Percentiles rank a stretch among this genome's conserved stretches.
phyloP scores from a whole-genome alignment of 2,888 invertebrate species.

The Chymomyza procnemis region DNA sequence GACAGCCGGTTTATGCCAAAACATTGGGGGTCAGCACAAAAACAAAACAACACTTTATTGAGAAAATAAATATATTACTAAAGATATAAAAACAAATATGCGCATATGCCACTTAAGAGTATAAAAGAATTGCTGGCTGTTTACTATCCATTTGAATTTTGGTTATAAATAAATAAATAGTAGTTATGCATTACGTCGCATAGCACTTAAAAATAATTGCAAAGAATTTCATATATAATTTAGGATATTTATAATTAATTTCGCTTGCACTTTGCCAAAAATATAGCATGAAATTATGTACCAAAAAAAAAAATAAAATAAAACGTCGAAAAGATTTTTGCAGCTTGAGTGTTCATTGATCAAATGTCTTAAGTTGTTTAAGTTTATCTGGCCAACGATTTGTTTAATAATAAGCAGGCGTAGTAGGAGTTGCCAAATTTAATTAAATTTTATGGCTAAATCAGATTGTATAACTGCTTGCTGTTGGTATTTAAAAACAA shows the following conservation, averaged over 20 bases:
- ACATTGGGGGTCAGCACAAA: neutral
- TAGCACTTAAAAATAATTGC: neutral
- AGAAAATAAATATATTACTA: neutral
- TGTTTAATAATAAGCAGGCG: neutral
- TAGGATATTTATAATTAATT: constrained; percentile 31
- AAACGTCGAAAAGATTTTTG: neutral
- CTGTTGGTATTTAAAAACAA: no score
- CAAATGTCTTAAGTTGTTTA: neutral
- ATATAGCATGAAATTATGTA: neutral
- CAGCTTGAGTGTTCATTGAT: neutral
- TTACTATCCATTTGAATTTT: neutral
- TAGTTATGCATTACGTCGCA: neutral
- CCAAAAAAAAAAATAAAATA: neutral
- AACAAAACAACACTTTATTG: neutral
- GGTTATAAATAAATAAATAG: neutral
- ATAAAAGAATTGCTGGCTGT: neutral
- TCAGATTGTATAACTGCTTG: neutral
- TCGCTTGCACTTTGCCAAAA: neutral
- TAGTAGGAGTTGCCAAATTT: neutral
- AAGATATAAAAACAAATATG: neutral
- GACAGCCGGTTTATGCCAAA: neutral
- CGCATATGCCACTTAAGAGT: neutral
- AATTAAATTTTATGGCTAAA: neutral
- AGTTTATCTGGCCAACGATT: neutral
- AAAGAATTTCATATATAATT: constrained; percentile 42